These are phyloP conservation scores for Sepioteuthis lessoniana DNA, from an alignment of 2,888 invertebrate genomes.

Conservation along the genomic window DNA sequence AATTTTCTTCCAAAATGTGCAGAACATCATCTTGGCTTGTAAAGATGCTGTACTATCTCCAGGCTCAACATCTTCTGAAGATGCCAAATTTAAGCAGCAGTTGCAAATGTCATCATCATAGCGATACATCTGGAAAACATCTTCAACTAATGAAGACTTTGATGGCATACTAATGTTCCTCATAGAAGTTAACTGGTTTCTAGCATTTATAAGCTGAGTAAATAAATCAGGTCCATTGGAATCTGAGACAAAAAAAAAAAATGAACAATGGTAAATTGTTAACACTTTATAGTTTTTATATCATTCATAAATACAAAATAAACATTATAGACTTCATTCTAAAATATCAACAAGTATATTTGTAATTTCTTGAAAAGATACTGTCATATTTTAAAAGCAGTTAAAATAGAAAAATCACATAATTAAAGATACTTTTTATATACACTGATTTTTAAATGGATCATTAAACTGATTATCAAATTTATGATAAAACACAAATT, in stretches of 20 bases:
- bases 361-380: not conserved
- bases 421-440: not conserved
- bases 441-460: not conserved
- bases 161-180: slow-evolving; percentile 23
- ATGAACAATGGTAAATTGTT: not conserved
- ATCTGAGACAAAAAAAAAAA: not conserved
- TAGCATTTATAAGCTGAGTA: slow-evolving; percentile 37
- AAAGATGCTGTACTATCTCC: not conserved
- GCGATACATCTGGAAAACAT: slow-evolving; percentile 43
- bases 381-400: not conserved
- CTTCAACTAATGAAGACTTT: slow-evolving; percentile 45
- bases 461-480: not conserved
- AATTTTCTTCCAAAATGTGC: slow-evolving; percentile 59
- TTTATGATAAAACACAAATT: not conserved
- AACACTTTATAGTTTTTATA: not conserved
- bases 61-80: not conserved
- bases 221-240: slow-evolving; percentile 26
- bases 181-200: slow-evolving; percentile 40
- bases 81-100: slow-evolving; percentile 37
- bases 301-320: not conserved
- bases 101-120: slow-evolving; percentile 39
- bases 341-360: not conserved
- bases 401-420: too few species aligned
- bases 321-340: not conserved
- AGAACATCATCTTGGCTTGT: slow-evolving; percentile 51